phyloP scores from a whole-genome alignment of 2,113 vertebrate genomes.

The Rhinogobius similis region DNA sequence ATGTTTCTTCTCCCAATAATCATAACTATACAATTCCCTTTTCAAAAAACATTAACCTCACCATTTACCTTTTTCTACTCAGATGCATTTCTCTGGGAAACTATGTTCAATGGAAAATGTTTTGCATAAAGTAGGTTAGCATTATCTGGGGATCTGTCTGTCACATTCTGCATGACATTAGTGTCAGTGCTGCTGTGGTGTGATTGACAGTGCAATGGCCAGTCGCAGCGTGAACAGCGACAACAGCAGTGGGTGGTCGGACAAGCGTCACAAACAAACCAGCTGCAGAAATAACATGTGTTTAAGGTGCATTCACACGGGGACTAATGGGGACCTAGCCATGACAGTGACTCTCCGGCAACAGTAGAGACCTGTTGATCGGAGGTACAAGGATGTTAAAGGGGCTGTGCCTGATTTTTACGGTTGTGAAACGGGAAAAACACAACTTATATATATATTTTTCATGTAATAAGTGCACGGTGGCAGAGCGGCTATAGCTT shows the following conservation, averaged over 20 bases:
- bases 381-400: not conserved
- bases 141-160: not conserved
- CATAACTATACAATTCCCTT: too few relatives aligned
- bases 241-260: not conserved
- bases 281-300: not conserved
- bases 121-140: not conserved
- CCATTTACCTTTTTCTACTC: not conserved
- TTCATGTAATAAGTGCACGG: too few relatives aligned
- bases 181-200: not conserved
- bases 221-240: not conserved
- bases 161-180: conserved; percentile 1
- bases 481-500: too few relatives aligned
- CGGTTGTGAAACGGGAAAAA: too few relatives aligned
- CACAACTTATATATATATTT: too few relatives aligned
- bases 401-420: too few relatives aligned
- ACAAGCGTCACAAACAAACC: not conserved
- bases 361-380: not conserved
- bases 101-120: not conserved
- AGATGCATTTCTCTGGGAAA: not conserved
- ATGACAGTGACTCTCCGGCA: too few relatives aligned
- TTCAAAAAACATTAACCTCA: too few relatives aligned
- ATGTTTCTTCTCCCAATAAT: too few relatives aligned
- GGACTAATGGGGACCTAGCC: not conserved
- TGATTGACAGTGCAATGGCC: conserved; percentile 6
- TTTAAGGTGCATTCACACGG: not conserved